phyloP scores from a whole-genome alignment of 2,113 vertebrate species.

The Ammodytes marinus region DNA sequence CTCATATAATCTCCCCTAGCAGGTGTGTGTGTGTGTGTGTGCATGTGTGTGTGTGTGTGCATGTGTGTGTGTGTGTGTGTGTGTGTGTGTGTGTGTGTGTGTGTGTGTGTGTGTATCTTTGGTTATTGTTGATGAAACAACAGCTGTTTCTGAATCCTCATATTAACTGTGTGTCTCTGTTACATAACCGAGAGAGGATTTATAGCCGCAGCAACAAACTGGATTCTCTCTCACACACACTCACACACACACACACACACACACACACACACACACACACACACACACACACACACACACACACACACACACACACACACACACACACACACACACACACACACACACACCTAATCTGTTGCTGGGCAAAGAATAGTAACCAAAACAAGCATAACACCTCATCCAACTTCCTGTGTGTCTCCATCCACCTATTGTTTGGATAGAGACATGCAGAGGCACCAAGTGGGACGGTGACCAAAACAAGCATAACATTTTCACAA shows the following conservation, averaged over 20 bases:
- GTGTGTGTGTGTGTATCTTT: neutral
- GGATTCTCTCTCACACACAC: neutral
- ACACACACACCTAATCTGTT: neutral
- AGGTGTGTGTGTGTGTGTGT: constrained; percentile 21
- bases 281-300: too few relatives aligned
- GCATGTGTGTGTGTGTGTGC: too few relatives aligned
- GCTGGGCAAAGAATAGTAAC: neutral
- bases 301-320: too few relatives aligned
- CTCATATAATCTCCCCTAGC: constrained; percentile 44
- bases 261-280: too few relatives aligned
- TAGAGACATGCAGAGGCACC: neutral
- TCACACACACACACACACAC: too few relatives aligned
- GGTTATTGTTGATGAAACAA: constrained; percentile 34
- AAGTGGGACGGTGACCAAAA: neutral
- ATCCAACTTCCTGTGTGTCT: too few relatives aligned
- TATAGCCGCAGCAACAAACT: constrained; percentile 14
- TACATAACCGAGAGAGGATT: constrained; percentile 31
- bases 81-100: neutral
- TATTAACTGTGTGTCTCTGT: constrained; percentile 50
- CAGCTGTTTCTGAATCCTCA: constrained; percentile 60
- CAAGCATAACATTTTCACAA: neutral
- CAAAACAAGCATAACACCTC: too few relatives aligned
- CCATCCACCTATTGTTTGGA: neutral
- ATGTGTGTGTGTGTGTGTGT: neutral
- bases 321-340: too few relatives aligned